Percentiles rank a stretch among this genome's conserved stretches.
Conservation (phyloP, 2,113 vertebrate species). For the Struthidea cinerea region DNA sequence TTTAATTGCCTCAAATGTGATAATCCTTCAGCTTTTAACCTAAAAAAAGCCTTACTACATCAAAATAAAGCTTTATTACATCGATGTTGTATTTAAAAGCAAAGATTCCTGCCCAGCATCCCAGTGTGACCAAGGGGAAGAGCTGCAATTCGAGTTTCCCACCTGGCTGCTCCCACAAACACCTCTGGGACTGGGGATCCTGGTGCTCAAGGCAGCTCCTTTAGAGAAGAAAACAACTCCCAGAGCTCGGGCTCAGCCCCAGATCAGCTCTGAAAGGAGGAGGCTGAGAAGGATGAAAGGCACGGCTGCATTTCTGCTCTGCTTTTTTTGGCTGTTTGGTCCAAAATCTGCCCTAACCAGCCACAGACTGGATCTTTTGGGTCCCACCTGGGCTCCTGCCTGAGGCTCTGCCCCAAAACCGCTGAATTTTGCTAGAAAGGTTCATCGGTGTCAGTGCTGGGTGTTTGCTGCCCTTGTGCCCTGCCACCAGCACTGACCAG, state of each 20-base stretch:
- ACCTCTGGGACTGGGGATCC: neutral
- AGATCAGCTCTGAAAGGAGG: too few relatives aligned
- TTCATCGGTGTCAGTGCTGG: neutral
- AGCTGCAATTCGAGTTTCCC: fast-evolving
- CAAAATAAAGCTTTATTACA: neutral
- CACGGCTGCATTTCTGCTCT: neutral
- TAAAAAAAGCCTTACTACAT: neutral
- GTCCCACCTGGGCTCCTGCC: neutral
- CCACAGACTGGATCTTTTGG: neutral
- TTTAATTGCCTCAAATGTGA: neutral
- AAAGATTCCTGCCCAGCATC: neutral
- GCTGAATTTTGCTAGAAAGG: fast-evolving
- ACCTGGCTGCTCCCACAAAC: neutral
- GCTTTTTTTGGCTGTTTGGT: neutral
- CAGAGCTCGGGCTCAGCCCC: neutral
- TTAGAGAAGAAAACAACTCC: neutral
- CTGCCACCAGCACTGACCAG: neutral
- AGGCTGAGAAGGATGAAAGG: neutral
- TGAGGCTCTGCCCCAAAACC: neutral
- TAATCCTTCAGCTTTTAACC: neutral
- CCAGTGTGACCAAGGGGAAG: fast-evolving
- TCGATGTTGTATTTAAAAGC: neutral
- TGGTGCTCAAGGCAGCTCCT: neutral
- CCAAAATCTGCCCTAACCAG: neutral
- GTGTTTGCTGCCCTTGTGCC: neutral